Evolutionary conservation across 2,888 invertebrate species (phyloP).

Genomic region (Pomacea canaliculata): DNA sequence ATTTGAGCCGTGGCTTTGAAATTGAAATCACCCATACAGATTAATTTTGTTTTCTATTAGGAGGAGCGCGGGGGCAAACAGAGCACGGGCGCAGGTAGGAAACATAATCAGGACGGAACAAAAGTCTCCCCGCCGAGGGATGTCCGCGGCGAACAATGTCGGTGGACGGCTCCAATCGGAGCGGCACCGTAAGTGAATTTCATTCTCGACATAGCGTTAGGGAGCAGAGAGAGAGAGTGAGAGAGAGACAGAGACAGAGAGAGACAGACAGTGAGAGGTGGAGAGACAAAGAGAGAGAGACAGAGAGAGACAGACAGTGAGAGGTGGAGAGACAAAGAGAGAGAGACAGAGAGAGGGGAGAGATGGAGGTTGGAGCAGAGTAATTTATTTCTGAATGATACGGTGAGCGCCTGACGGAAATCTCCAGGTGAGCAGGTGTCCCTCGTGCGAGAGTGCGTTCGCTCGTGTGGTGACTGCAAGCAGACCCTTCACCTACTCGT

Average conservation of each 20-base stretch:
- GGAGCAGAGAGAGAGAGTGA: neutral
- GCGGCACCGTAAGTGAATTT: slow-evolving; percentile 24
- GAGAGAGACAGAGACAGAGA: too few relatives aligned
- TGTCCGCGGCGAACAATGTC: slow-evolving; percentile 21
- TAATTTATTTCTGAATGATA: neutral
- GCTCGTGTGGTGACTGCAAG: neutral
- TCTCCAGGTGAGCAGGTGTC: neutral
- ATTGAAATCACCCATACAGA: slow-evolving; percentile 29
- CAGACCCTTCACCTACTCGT: too few relatives aligned
- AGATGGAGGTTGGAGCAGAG: neutral
- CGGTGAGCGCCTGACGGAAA: neutral
- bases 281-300: neutral
- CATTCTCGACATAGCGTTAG: slow-evolving; percentile 8
- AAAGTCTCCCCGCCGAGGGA: slow-evolving; percentile 15
- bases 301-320: neutral
- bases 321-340: neutral
- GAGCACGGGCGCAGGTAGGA: slow-evolving; percentile 16
- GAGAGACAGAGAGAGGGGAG: neutral
- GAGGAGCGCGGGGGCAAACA: slow-evolving; percentile 18
- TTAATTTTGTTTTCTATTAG: slow-evolving; percentile 34
- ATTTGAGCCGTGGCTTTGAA: slow-evolving; percentile 27
- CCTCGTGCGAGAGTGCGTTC: neutral
- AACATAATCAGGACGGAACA: slow-evolving; percentile 29
- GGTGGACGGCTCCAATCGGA: slow-evolving; percentile 6
- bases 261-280: too few relatives aligned